phyloP scores from a whole-genome alignment of 2,113 vertebrate species.

The Chascanopsetta lugubris region DNA sequence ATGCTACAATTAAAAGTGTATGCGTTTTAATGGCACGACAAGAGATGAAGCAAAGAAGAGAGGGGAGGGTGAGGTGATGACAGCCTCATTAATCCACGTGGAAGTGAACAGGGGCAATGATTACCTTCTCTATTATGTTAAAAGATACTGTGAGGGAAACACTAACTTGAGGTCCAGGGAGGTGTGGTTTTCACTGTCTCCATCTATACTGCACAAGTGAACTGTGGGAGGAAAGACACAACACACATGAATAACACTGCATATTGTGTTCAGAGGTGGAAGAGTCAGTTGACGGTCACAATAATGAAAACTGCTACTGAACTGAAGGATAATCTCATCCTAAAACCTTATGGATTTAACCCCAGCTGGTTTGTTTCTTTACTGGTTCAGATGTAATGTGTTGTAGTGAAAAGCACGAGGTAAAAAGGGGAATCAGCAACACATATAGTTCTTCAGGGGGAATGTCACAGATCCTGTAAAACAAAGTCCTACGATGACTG shows the following conservation, averaged over 20 bases:
- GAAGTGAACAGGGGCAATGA: constrained; percentile 50
- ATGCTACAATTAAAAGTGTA: constrained; percentile 19
- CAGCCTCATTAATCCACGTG: constrained; percentile 62
- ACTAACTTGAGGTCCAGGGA: constrained; percentile 93
- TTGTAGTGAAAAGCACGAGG: not conserved
- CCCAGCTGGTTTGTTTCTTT: not conserved
- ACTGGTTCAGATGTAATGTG: not conserved
- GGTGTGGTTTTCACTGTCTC: constrained; percentile 89
- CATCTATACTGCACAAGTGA: constrained; percentile 91
- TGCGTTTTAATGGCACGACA: constrained; percentile 16
- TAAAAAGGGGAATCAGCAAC: not conserved
- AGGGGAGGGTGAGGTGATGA: constrained; percentile 49
- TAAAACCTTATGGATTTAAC: no score
- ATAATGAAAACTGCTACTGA: not conserved
- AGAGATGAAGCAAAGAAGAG: constrained; percentile 32
- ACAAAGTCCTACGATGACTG: not conserved
- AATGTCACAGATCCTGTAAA: not conserved
- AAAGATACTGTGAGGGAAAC: constrained; percentile 77
- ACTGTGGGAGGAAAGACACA: constrained; percentile 74
- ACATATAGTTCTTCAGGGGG: not conserved
- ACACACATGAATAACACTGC: constrained; percentile 3
- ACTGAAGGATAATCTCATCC: no score
- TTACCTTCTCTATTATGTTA: constrained; percentile 67
- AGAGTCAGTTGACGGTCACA: not conserved
- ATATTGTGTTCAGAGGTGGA: not conserved